Conservation (phyloP, 1,140 invertebrate genomes). For the Leptinotarsa undecemlineata region DNA sequence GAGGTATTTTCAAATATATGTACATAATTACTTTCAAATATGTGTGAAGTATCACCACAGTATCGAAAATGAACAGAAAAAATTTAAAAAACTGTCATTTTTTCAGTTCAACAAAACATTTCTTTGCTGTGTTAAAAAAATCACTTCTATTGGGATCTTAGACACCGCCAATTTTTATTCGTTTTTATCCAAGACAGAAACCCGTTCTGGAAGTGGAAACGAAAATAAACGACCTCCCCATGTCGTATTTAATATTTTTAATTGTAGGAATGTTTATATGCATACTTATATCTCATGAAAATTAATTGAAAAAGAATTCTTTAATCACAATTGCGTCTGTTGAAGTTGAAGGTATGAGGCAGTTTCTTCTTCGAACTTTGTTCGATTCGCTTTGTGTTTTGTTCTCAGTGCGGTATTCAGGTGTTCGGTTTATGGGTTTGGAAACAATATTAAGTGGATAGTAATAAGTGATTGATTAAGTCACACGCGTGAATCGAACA, state of each 20-base stretch:
- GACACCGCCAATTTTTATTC: constrained; percentile 32
- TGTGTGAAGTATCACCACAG: too few species aligned
- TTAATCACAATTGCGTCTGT: constrained; percentile 11
- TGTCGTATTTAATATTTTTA: constrained; percentile 43
- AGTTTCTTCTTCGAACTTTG: constrained; percentile 3
- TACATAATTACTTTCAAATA: too few species aligned
- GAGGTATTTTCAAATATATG: too few species aligned
- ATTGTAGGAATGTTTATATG: constrained; percentile 40
- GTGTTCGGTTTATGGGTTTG: background rate
- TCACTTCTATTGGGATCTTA: too few species aligned
- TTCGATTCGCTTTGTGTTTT: background rate
- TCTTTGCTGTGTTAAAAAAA: too few species aligned
- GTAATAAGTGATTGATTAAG: too few species aligned
- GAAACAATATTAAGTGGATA: background rate
- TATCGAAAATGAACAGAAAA: too few species aligned
- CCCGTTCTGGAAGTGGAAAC: constrained; percentile 30
- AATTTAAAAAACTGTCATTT: too few species aligned
- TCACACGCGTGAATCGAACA: too few species aligned
- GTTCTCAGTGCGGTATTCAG: background rate
- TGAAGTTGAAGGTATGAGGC: background rate
- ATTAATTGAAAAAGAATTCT: constrained; percentile 24
- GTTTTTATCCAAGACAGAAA: constrained; percentile 24
- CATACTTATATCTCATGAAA: constrained; percentile 24
- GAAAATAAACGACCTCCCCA: constrained; percentile 28
- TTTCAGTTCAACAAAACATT: too few species aligned